Evolutionary conservation across 1,140 invertebrate species (phyloP).

Genomic region (Brachionus calyciflorus): DNA sequence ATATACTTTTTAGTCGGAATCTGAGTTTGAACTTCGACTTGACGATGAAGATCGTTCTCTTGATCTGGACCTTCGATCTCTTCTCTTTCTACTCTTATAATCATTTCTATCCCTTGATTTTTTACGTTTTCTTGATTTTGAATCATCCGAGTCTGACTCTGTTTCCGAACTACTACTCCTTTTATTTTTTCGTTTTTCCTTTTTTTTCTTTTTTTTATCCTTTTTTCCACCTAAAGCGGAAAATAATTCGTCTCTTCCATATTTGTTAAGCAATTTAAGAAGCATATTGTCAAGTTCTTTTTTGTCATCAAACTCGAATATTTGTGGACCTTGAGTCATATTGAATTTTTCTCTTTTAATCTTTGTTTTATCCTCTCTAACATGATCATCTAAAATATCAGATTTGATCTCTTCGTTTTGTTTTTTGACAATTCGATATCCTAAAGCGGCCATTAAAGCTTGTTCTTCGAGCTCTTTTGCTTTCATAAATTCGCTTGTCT

Average conservation of each 20-base stretch:
- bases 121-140: background rate
- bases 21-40: no score
- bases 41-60: no score
- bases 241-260: background rate
- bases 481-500: background rate
- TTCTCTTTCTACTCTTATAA: no score
- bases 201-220: slow-evolving; percentile 15
- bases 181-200: slow-evolving; percentile 25
- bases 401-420: background rate
- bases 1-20: no score
- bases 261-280: slow-evolving; percentile 10
- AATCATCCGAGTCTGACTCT: slow-evolving; percentile 3
- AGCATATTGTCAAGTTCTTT: slow-evolving; percentile 26
- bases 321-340: background rate
- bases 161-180: background rate
- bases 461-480: slow-evolving; percentile 44
- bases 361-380: background rate
- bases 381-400: no score
- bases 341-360: background rate
- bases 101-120: no score
- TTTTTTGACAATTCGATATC: slow-evolving; percentile 42
- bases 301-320: slow-evolving; percentile 8
- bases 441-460: slow-evolving; percentile 38
- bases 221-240: background rate
- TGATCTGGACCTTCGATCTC: no score